Evolutionary conservation across 1,140 invertebrate genomes (phyloP), one percentile per base, ranked within the genome.

Genomic region (Aphidius gifuensis): DNA sequence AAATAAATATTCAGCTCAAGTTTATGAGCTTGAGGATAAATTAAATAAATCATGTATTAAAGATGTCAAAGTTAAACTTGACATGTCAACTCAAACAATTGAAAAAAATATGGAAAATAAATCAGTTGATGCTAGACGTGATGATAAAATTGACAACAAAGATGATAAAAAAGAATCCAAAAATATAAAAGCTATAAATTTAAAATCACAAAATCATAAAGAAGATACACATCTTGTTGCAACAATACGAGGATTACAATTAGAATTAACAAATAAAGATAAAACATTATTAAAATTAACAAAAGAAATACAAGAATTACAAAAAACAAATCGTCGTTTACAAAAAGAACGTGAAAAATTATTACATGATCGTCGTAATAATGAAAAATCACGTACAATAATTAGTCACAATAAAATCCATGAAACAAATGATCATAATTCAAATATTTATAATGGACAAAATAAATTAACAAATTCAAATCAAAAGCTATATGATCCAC

Each of bases 161-260:
- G 23, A 32, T 32, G 73, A 76, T 9, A 70, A 68, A 7, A 74
- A 6, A 69, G 74, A 3, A 69, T 57, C 9, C 67, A 70, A 6
- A 64, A 73, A 57, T 44, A 9, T 21, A 72, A 70, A 55, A 60
- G 47, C 16, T 4, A 42, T 8, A 6, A 39, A 9, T 47, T 51
- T 3, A 9, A 81, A 79, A 40, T 71, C 69, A 5, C 78, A 80
- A 21, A 78, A 71, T 67, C 39, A 68, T 0, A 90, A 89, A 74
- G 88, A 90, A 68, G 89, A 92, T 63, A 82, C 87, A 5, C 89
- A 92, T 78, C 77, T 92, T 7, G 73, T 91, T 9, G 89, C 90
- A 0, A 91, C 90, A 0, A 90, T 92, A 70, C 84, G 90, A 55
- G 89, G 89, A 2, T 77, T 92, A 64, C 88, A 91, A 71, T 72